Evolutionary conservation across 2,888 invertebrate species (phyloP).

Genomic region (Desoria tigrina): DNA sequence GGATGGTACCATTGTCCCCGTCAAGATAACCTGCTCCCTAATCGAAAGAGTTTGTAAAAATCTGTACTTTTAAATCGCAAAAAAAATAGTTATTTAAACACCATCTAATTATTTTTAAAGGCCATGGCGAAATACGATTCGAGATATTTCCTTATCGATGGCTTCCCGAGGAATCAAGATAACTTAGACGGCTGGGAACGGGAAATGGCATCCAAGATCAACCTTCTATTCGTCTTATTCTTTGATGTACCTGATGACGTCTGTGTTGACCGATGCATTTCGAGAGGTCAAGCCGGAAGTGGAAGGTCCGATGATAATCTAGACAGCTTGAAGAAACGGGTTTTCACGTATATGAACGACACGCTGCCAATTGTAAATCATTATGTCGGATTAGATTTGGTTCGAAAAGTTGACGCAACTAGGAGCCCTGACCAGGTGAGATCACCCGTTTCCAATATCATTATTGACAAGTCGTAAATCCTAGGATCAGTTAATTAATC

Average conservation of each 20-base stretch:
- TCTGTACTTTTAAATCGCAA: too few relatives aligned
- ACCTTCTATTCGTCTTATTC: slow-evolving; percentile 84
- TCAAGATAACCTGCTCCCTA: slow-evolving; percentile 95
- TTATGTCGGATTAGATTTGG: slow-evolving; percentile 71
- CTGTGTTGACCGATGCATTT: slow-evolving; percentile 82
- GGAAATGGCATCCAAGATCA: slow-evolving; percentile 78
- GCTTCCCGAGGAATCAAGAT: slow-evolving; percentile 95
- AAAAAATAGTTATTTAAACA: too few relatives aligned
- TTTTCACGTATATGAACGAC: slow-evolving; percentile 79
- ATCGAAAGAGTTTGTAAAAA: slow-evolving; percentile 77
- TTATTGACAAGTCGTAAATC: too few relatives aligned
- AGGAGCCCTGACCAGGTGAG: slow-evolving; percentile 66
- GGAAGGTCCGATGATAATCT: slow-evolving; percentile 93
- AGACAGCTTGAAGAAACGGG: slow-evolving; percentile 82
- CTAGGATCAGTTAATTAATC: too few relatives aligned
- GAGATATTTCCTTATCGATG: slow-evolving; percentile 88
- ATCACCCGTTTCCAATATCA: too few relatives aligned
- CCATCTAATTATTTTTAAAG: slow-evolving; percentile 40
- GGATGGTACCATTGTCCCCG: slow-evolving; percentile 95
- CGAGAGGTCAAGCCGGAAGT: slow-evolving; percentile 79
- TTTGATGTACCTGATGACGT: slow-evolving; percentile 83
- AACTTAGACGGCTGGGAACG: slow-evolving; percentile 92
- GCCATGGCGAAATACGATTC: slow-evolving; percentile 65
- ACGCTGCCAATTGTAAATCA: slow-evolving; percentile 87
- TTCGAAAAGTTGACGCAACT: slow-evolving; percentile 74